phyloP scores from a whole-genome alignment of 2,113 vertebrate species.

The Burhinus bistriatus region DNA sequence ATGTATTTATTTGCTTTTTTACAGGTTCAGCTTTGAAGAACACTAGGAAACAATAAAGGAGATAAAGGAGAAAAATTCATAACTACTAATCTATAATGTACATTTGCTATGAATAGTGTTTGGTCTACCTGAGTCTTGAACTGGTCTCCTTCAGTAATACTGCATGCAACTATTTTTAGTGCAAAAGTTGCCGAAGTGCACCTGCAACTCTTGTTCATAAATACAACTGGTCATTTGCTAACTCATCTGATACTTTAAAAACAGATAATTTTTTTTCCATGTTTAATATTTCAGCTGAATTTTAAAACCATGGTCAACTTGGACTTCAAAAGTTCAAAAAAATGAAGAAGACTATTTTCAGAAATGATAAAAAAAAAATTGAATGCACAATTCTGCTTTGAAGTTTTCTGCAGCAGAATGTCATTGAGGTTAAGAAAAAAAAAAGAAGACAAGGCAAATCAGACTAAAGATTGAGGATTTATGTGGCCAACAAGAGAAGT shows the following conservation, averaged over 20 bases:
- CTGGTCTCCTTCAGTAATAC: not conserved
- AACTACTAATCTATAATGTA: not conserved
- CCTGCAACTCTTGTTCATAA: not conserved
- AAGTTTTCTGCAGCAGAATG: not conserved
- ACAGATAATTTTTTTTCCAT: not conserved
- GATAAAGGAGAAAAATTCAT: not conserved
- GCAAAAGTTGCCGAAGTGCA: not conserved
- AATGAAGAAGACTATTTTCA: not conserved
- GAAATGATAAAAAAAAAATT: not conserved
- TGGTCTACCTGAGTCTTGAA: not conserved
- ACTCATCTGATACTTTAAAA: not conserved
- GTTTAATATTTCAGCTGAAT: not conserved
- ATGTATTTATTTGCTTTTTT: not conserved
- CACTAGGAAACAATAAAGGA: not conserved
- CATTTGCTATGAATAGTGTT: rapidly evolving
- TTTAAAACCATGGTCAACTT: not conserved
- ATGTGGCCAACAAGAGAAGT: not conserved
- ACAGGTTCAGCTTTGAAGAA: not conserved
- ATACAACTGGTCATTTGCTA: rapidly evolving
- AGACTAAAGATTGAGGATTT: not conserved
- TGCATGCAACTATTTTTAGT: not conserved
- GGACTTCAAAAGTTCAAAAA: not conserved
- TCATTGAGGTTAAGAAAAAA: not conserved
- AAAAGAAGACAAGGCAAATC: not conserved
- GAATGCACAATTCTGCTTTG: not conserved